Conservation (phyloP, 2,797 vertebrate species). For the Zenarchopterus dispar region DNA sequence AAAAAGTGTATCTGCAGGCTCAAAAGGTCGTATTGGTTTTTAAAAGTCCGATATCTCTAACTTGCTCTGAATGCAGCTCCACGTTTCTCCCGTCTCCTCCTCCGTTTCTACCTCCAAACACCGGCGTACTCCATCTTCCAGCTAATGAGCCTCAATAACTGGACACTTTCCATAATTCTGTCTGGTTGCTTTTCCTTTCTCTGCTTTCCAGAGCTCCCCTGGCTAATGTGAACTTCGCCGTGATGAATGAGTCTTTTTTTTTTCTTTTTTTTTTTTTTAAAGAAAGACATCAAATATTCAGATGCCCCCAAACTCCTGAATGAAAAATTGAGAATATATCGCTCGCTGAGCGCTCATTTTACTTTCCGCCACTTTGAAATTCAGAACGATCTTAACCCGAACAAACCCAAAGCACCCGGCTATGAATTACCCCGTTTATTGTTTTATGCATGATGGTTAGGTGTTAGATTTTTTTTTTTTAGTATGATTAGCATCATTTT, state of each 20-base stretch:
- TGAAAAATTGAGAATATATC: slow-evolving; percentile 69
- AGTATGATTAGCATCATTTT: slow-evolving; percentile 8
- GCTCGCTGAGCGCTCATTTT: slow-evolving; percentile 47
- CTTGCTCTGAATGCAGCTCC: slow-evolving; percentile 13
- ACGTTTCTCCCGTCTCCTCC: neutral
- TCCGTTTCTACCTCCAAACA: slow-evolving; percentile 24
- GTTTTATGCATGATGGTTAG: slow-evolving; percentile 56
- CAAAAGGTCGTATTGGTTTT: no score
- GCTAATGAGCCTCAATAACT: slow-evolving; percentile 55
- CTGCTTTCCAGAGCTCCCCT: slow-evolving; percentile 13
- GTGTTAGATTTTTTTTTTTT: slow-evolving; percentile 19
- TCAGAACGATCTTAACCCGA: slow-evolving; percentile 47
- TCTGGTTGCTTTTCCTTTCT: slow-evolving; percentile 27
- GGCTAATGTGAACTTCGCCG: slow-evolving; percentile 17
- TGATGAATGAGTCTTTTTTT: slow-evolving; percentile 65
- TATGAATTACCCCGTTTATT: slow-evolving; percentile 45
- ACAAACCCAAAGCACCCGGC: slow-evolving; percentile 33
- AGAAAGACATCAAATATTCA: slow-evolving; percentile 80
- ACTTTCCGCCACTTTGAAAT: slow-evolving; percentile 37
- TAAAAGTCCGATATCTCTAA: slow-evolving; percentile 3
- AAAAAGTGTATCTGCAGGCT: no score
- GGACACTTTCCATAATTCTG: slow-evolving; percentile 43
- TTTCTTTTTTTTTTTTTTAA: slow-evolving; percentile 5
- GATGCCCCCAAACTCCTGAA: slow-evolving; percentile 60
- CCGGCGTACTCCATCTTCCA: slow-evolving; percentile 34